Conservation (phyloP, 92 coral and sea anemone genomes). For the Porites cylindrica region DNA sequence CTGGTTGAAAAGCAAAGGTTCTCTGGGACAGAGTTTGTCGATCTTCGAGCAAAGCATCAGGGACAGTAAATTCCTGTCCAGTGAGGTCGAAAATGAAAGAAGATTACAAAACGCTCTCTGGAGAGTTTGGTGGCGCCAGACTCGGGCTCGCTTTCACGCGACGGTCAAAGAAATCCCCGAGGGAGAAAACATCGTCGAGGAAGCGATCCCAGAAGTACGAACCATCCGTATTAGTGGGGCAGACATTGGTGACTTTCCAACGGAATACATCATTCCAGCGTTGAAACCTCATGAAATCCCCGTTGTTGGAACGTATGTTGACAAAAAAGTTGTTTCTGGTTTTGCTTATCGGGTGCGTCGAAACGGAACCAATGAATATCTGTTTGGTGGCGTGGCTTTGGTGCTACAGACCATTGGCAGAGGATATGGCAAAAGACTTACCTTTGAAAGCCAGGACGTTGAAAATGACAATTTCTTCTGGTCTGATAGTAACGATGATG, state of each 20-base stretch:
- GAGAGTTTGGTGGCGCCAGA: conserved; percentile 93
- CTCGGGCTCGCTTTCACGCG: conserved; percentile 71
- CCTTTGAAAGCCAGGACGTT: conserved; percentile 87
- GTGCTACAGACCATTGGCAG: conserved; percentile 79
- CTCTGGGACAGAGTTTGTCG: conserved; percentile 39
- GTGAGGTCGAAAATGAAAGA: conserved; percentile 70
- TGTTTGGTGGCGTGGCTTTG: conserved; percentile 87
- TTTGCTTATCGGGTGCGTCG: conserved; percentile 92
- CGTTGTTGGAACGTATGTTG: conserved; percentile 91
- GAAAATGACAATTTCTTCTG: conserved; percentile 94
- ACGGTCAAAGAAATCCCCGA: conserved; percentile 52
- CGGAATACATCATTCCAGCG: conserved; percentile 74
- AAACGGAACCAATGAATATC: conserved; percentile 70
- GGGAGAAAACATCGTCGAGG: conserved; percentile 63
- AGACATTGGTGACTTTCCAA: conserved; percentile 87
- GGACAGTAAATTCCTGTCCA: conserved; percentile 57
- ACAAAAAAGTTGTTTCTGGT: conserved; percentile 84
- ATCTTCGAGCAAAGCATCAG: conserved; percentile 79
- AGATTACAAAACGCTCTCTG: conserved; percentile 88
- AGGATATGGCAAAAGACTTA: conserved; percentile 95
- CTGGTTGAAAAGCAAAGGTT: conserved; percentile 21
- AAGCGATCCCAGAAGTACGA: conserved; percentile 38
- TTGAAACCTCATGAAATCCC: conserved; percentile 86
- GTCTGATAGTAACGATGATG: conserved; percentile 96
- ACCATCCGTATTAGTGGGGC: conserved; percentile 63